Evolutionary conservation across 2,888 invertebrate species (phyloP), one percentile per base, ranked within the genome.

Genomic region (Tetropium fuscum): DNA sequence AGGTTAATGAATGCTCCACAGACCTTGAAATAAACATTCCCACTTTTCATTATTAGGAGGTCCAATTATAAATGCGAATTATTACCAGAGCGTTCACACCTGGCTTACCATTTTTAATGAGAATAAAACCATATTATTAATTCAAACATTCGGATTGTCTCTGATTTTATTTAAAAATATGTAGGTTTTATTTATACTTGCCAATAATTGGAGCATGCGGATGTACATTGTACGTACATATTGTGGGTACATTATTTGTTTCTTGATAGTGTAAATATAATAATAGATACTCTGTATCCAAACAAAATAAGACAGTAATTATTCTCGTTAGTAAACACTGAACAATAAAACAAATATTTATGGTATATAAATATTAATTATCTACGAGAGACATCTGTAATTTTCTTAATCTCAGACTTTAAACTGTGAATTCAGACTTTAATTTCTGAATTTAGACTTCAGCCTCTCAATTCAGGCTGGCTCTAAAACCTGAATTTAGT

Each of bases 1-100:
- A 81, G 81, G 81, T 81, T 79, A 80, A 78, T 76, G 79, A 78
- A 79, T 81, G 80, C 78, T 77, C 77, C 64, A 75, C 69, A 76
- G 77, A 78, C 80, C 79, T 79, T 80, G 79, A 76, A 78, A 72
- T 68, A 67, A 72, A 72, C 72, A 51, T 51, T 51, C 51, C 51
- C 60, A 70, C 65, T 66, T 58, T 71, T 71, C 64, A 72, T 67
- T 71, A 68, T 66, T 68, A 60, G 64, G 30, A 51, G 67, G 65
- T 66, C 66, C 63, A 69, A 72, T 71, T 73, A 65, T 67, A 66
- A 75, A 75, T 73, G 72, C 73, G 77, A 76, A 76, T 77, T 75
- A 75, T 77, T 76, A 73, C 73, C 64, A 70, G 76, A 73, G 63
- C 76, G 66, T 77, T 76, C 75, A 77, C 76, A 75, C 73, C 70